Conservation (phyloP, 2,888 invertebrate species). For the Augiades crinisus region DNA sequence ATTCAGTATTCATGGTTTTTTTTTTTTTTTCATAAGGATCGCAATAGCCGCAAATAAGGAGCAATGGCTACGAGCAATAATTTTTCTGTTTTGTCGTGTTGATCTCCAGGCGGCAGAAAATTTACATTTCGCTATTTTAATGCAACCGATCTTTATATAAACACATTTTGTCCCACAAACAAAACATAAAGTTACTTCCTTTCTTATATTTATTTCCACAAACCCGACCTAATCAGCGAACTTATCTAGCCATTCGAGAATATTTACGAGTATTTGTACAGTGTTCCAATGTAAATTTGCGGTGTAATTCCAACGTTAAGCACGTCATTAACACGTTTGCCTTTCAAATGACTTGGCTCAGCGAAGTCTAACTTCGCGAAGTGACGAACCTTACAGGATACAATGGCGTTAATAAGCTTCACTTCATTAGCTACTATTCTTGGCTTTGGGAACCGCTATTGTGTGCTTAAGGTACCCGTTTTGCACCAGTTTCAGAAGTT, state of each 20-base stretch:
- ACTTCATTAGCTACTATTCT: conserved; percentile 1
- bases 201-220: not conserved
- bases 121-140: too few relatives aligned
- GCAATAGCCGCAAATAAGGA: too few relatives aligned
- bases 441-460: not conserved
- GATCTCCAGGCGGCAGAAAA: too few relatives aligned
- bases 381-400: not conserved
- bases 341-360: conserved; percentile 3
- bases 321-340: conserved; percentile 1
- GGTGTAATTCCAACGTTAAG: not conserved
- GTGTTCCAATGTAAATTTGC: not conserved
- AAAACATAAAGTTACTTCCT: not conserved
- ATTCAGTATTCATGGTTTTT: too few relatives aligned
- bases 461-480: too few relatives aligned
- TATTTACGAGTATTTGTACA: not conserved
- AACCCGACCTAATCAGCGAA: not conserved
- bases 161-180: not conserved
- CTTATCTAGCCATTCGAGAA: not conserved
- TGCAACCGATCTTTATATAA: not conserved
- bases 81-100: too few relatives aligned
- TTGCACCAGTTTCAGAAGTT: too few relatives aligned
- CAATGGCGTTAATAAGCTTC: conserved; percentile 2
- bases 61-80: too few relatives aligned
- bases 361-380: conserved; percentile 2
- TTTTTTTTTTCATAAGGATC: too few relatives aligned